These are phyloP conservation scores for Xanthorhoe spadicearia DNA, from an alignment of 2,888 invertebrate genomes.

Conservation along the genomic window DNA sequence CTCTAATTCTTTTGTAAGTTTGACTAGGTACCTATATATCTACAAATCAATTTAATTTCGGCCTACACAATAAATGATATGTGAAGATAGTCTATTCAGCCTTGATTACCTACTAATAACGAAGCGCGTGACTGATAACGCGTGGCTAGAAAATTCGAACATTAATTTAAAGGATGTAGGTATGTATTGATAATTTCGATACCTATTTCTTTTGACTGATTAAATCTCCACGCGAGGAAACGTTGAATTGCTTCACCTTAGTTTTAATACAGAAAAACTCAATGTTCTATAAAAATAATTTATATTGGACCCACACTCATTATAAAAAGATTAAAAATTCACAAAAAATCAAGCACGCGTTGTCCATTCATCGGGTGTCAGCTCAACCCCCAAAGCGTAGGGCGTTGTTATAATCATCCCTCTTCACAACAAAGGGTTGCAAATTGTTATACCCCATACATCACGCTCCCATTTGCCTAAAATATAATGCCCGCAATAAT, in stretches of 20 bases:
- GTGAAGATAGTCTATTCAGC: no score
- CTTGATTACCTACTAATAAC: background rate
- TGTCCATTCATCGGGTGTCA: slow-evolving; percentile 74
- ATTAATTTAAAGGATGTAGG: background rate
- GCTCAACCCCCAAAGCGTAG: slow-evolving; percentile 47
- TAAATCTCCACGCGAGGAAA: no score
- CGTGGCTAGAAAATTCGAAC: background rate
- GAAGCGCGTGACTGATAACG: background rate
- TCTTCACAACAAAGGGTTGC: slow-evolving; percentile 74
- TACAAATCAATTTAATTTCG: no score
- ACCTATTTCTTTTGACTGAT: no score
- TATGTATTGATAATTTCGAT: no score
- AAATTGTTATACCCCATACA: slow-evolving; percentile 81
- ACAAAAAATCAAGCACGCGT: slow-evolving; percentile 51
- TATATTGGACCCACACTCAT: slow-evolving; percentile 14
- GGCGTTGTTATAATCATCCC: slow-evolving; percentile 67
- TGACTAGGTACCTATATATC: no score
- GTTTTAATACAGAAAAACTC: no score
- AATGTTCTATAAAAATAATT: no score
- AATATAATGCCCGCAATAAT: slow-evolving; percentile 77
- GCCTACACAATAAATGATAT: no score
- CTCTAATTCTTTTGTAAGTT: no score
- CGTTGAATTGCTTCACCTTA: background rate
- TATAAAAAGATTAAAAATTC: slow-evolving; percentile 35
- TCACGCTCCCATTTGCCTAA: slow-evolving; percentile 72